Base-by-base conservation (phyloP, 2,113 vertebrate species). In the Brachyistius frenatus region DNA sequence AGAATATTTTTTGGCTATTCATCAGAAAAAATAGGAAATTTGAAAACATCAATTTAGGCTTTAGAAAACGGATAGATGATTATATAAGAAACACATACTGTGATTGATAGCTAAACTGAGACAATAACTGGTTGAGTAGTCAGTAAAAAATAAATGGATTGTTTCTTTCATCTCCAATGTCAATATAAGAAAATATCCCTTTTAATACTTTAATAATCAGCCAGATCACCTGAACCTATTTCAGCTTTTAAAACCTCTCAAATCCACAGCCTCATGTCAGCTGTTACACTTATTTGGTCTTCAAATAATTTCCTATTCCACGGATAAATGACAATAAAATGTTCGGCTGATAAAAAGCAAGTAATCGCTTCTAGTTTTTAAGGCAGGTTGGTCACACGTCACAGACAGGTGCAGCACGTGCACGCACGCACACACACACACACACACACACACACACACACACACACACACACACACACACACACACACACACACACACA, bases 391-490 rank as follows among this genome's bases (percentile, higher is more conserved):
- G 30, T 16, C 56, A 76, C 52, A 62, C 2, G 7, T 23, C 23
- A 49, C 39, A 39, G 35, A 60, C 46, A 62, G 2, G 46, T 39
- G 23, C 52, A n/a, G 56, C 14, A 15, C 49, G 41, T 39, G 54
- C 35, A 50, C 52, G 30, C 62, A n/a, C 14, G 37, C 3, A 41
- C 73, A 63, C 39, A 84, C 50, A 46, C 36, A 63, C 67, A 32
- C 52, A 68, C 35, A 41, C 50, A 31, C 66, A 58, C 56, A 62
- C 68, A 65, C 53, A 50, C 37, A 57, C 49, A 56, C 33, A 67
- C 35, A 62, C 35, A 53, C 52, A 66, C 44, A 37, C 44, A 31
- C n/a, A n/a, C n/a, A n/a, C n/a, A n/a, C n/a, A n/a, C n/a, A n/a
- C 63, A 32, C 15, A 46, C 4, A 44, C 73, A 64, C 37, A 3